These are phyloP conservation scores for Pammene aurita DNA, from an alignment of 2,888 invertebrate species.

Conservation along the genomic window DNA sequence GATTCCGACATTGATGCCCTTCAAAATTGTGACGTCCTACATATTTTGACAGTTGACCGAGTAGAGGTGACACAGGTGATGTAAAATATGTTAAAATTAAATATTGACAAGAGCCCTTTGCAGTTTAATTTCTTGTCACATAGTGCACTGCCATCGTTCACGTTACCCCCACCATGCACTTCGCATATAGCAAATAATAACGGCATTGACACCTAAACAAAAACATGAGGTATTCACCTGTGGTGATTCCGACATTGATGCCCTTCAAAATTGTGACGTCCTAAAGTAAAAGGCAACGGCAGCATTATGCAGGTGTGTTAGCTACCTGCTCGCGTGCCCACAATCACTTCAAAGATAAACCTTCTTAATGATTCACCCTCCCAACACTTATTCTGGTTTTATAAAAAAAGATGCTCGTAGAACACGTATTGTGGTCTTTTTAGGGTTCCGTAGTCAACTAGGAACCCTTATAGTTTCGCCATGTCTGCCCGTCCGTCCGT, in stretches of 20 bases:
- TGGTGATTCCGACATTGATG: constrained; percentile 13
- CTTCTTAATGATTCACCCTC: constrained; percentile 29
- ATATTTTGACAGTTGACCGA: no score
- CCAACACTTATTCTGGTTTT: constrained; percentile 14
- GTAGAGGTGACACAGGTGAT: no score
- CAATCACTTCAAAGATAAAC: constrained; percentile 30
- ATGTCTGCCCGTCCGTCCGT: no score
- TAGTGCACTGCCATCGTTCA: no score
- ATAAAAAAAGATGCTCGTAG: background rate
- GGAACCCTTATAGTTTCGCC: no score
- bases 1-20: constrained; percentile 11
- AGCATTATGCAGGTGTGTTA: constrained; percentile 10
- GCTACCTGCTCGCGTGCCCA: constrained; percentile 57
- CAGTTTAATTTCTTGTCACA: no score
- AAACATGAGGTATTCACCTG: background rate
- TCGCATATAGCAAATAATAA: no score
- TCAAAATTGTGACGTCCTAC: constrained; percentile 15
- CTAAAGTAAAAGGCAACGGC: constrained; percentile 13
- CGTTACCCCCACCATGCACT: no score
- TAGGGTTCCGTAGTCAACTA: background rate
- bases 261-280: constrained; percentile 15
- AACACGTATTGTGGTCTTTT: background rate
- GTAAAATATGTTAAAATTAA: no score
- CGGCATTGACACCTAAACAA: constrained; percentile 1
- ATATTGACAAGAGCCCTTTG: no score